Evolutionary conservation across 2,888 invertebrate species (phyloP).

Genomic region (Timandra comae): DNA sequence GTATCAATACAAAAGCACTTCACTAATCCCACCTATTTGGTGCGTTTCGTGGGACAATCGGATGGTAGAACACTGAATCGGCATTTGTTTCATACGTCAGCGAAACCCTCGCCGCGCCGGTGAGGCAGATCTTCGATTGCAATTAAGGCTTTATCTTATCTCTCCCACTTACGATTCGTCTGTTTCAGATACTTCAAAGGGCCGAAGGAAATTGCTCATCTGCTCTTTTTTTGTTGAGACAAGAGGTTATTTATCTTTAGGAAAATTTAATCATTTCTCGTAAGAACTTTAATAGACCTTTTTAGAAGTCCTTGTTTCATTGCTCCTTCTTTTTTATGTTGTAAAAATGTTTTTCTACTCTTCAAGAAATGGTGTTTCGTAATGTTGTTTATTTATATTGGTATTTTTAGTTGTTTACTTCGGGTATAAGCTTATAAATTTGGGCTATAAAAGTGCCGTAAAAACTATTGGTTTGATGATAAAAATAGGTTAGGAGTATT

Average conservation of each 20-base stretch:
- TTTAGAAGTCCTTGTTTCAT: conserved; percentile 5
- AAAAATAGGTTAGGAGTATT: conserved; percentile 5
- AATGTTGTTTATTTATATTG: no score
- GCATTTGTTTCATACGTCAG: conserved; percentile 10
- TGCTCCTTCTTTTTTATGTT: no score
- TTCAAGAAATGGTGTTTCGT: no score
- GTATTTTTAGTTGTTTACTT: no score
- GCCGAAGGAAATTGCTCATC: conserved; percentile 18
- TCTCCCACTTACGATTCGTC: conserved; percentile 19
- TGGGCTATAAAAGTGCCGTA: no score
- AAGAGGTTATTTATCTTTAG: conserved; percentile 10
- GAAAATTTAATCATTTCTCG: conserved; percentile 12
- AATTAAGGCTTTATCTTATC: conserved; percentile 33
- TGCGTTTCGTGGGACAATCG: conserved; percentile 3
- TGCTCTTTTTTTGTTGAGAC: conserved; percentile 14
- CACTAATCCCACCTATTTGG: conserved; percentile 7
- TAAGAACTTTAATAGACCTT: not conserved
- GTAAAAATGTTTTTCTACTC: no score
- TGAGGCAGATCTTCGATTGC: conserved; percentile 25
- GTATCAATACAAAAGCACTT: not conserved
- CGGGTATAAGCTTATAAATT: no score
- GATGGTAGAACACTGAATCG: conserved; percentile 3
- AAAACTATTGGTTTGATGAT: not conserved
- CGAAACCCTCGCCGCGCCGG: conserved; percentile 6
- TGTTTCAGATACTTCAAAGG: conserved; percentile 24